Evolutionary conservation across 1,140 invertebrate species (phyloP).

Genomic region (Drosophila tsacasi): DNA sequence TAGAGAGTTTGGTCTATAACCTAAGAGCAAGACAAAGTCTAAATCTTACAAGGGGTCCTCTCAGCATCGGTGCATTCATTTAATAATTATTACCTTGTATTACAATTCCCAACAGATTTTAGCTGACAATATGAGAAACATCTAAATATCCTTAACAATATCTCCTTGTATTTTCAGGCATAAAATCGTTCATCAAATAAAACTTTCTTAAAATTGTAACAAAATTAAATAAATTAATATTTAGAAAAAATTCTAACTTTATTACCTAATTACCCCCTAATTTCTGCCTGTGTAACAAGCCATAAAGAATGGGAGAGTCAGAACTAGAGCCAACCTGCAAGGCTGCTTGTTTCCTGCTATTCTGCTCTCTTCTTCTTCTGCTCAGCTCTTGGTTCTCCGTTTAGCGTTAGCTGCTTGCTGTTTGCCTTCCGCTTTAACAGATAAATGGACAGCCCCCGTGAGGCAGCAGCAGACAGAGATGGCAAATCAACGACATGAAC

Average conservation of each 20-base stretch:
- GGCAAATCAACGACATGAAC: constrained; percentile 62
- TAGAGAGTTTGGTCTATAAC: no score
- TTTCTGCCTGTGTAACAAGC: constrained; percentile 1
- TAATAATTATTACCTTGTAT: neutral
- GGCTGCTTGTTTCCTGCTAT: constrained; percentile 50
- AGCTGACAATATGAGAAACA: neutral
- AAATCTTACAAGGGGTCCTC: no score
- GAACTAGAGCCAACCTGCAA: constrained; percentile 31
- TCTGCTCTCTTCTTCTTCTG: constrained; percentile 18
- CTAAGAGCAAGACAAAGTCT: no score
- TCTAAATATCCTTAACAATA: neutral
- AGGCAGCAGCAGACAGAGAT: constrained; percentile 49
- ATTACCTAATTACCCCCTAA: neutral
- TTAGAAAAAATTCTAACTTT: accelerated
- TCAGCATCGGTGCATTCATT: neutral
- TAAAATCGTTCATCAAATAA: neutral
- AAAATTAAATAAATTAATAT: neutral
- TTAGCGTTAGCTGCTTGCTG: constrained; percentile 48
- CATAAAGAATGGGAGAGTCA: constrained; percentile 5
- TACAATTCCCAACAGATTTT: neutral
- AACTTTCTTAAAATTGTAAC: neutral
- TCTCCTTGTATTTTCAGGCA: neutral
- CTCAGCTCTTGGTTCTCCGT: constrained; percentile 30
- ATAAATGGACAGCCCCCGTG: constrained; percentile 73
- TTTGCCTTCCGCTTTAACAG: constrained; percentile 64